A percentile compares a stretch with the other conserved stretches of the same genome.
Evolutionary conservation across 2,797 vertebrate species (phyloP).

Genomic region (Phrynocephalus forsythii): DNA sequence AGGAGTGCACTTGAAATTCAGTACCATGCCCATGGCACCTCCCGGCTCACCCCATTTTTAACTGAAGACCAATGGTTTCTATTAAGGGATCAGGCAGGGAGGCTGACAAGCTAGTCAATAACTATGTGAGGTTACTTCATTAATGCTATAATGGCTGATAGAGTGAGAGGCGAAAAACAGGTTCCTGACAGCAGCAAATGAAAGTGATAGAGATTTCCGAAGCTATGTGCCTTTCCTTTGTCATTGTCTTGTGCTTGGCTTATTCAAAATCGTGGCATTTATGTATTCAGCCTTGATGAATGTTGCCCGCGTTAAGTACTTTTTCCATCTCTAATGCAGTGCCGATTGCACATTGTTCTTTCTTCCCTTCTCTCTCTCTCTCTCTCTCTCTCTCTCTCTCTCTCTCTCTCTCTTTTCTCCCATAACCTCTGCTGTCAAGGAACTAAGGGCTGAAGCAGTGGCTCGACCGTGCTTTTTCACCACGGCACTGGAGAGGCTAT

Average conservation of each 20-base stretch:
- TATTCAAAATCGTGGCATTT: constrained; percentile 90
- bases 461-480: constrained; percentile 81
- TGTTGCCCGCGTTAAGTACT: constrained; percentile 87
- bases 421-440: constrained; percentile 87
- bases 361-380: constrained; percentile 69
- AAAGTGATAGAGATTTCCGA: constrained; percentile 90
- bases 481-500: constrained; percentile 71
- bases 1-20: constrained; percentile 90
- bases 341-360: constrained; percentile 87
- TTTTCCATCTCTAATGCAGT: constrained; percentile 87
- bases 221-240: constrained; percentile 86
- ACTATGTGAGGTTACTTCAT: constrained; percentile 99
- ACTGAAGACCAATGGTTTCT: constrained; percentile 97
- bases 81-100: constrained; percentile 96
- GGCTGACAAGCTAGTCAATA: constrained; percentile 99
- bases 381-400: constrained; percentile 18
- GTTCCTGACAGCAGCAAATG: constrained; percentile 91
- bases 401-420: constrained; percentile 16
- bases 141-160: constrained; percentile 95
- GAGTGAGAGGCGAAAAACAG: constrained; percentile 91
- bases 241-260: constrained; percentile 90
- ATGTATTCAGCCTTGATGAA: constrained; percentile 89
- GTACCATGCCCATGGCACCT: constrained; percentile 85
- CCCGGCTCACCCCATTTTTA: constrained; percentile 89
- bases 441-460: constrained; percentile 76